These are phyloP conservation scores for Thalassoma bifasciatum DNA, from an alignment of 2,113 vertebrate species.

Conservation along the genomic window DNA sequence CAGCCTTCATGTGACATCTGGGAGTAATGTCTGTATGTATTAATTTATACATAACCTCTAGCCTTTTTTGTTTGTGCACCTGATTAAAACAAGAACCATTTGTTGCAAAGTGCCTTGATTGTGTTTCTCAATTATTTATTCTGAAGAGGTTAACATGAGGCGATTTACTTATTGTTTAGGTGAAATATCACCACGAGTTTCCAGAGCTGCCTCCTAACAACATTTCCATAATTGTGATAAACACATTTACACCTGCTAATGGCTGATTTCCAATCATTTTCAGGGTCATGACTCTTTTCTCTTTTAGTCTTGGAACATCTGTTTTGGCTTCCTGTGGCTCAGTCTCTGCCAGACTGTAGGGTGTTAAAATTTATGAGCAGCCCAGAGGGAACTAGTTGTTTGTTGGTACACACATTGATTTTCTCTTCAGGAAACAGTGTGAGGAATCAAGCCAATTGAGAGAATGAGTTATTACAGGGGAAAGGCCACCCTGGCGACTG, in stretches of 20 bases:
- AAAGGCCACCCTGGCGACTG: conserved; percentile 36
- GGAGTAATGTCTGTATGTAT: conserved; percentile 35
- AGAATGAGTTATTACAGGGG: conserved; percentile 27
- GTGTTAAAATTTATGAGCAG: conserved; percentile 55
- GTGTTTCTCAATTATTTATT: conserved; percentile 1
- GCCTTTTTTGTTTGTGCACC: conserved; percentile 4
- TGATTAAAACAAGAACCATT: neutral
- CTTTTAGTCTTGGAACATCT: conserved; percentile 62
- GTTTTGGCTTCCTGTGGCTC: conserved; percentile 55
- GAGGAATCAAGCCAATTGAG: conserved; percentile 37
- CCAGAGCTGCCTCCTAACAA: conserved; percentile 7
- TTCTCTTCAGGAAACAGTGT: conserved; percentile 53
- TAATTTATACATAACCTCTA: conserved; percentile 18
- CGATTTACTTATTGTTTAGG: neutral
- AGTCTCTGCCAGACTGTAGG: conserved; percentile 42
- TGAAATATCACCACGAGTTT: neutral
- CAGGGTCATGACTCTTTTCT: conserved; percentile 51
- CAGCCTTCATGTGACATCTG: conserved; percentile 37
- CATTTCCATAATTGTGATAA: conserved; percentile 40
- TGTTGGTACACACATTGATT: conserved; percentile 54
- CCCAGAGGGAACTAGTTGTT: conserved; percentile 53
- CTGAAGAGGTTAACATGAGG: neutral
- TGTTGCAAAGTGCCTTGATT: neutral
- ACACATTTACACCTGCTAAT: conserved; percentile 61
- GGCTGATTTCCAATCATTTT: conserved; percentile 30